A percentile compares a stretch with the other conserved stretches of the same genome.
These are phyloP conservation scores for Todiramphus saurophagus DNA, from an alignment of 2,113 vertebrate species.

Conservation along the genomic window DNA sequence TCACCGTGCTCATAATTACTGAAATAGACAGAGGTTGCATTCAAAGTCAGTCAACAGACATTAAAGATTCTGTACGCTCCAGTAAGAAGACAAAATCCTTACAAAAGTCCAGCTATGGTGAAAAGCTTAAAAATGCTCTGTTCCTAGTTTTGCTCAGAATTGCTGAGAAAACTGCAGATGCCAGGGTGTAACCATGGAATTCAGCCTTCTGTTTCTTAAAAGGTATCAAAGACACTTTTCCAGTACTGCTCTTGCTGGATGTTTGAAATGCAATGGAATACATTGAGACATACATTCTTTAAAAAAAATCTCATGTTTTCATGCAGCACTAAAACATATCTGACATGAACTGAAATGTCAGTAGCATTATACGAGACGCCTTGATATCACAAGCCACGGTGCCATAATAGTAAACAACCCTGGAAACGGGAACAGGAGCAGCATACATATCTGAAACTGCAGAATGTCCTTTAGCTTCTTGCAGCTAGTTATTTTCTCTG, in stretches of 20 bases:
- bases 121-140: neutral
- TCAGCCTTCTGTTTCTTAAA: neutral
- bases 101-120: neutral
- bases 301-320: neutral
- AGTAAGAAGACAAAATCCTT: neutral
- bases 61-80: neutral
- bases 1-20: neutral
- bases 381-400: neutral
- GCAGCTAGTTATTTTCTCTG: neutral
- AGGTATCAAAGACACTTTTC: neutral
- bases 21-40: neutral
- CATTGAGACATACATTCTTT: neutral
- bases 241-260: neutral
- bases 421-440: neutral
- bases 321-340: slow-evolving; percentile 2
- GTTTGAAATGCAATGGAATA: neutral
- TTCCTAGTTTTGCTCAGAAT: neutral
- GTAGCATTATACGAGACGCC: neutral
- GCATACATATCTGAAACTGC: neutral
- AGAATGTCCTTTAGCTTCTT: neutral
- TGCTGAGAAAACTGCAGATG: neutral
- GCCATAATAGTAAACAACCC: neutral
- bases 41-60: neutral
- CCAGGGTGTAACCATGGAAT: neutral
- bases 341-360: slow-evolving; percentile 10